Percentiles rank a stretch among this genome's conserved stretches.
Evolutionary conservation across 2,113 vertebrate species (phyloP).

Genomic region (Actenoides hombroni): DNA sequence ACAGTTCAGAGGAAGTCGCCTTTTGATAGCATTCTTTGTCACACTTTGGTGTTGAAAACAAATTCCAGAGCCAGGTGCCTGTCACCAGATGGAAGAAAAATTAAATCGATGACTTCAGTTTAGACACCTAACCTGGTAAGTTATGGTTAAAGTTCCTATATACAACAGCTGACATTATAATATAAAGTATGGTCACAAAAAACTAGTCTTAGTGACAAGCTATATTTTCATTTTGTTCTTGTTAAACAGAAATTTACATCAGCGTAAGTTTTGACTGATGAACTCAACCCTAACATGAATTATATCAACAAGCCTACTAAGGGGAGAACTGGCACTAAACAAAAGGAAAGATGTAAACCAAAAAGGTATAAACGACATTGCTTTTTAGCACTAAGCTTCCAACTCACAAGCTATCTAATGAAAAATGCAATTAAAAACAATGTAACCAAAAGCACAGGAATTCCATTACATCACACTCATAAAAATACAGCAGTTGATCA

Average conservation of each 20-base stretch:
- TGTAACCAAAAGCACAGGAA: conserved; percentile 49
- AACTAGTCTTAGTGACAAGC: neutral
- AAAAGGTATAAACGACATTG: conserved; percentile 41
- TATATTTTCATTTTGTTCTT: neutral
- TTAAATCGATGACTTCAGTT: neutral
- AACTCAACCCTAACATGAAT: neutral
- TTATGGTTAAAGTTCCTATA: neutral
- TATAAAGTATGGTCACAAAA: neutral
- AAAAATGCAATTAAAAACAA: conserved; percentile 56
- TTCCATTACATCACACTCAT: conserved; percentile 48
- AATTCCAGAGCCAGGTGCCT: conserved; percentile 25
- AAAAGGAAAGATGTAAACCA: conserved; percentile 15
- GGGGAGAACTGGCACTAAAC: neutral
- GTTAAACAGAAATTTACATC: conserved; percentile 46
- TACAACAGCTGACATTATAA: conserved; percentile 35
- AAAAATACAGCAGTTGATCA: conserved; percentile 56
- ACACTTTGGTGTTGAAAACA: conserved; percentile 9
- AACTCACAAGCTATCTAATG: conserved; percentile 49
- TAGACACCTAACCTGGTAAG: neutral
- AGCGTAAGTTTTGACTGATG: neutral
- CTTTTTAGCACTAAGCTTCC: conserved; percentile 44
- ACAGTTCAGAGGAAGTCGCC: neutral
- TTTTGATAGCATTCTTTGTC: neutral
- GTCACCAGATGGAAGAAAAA: conserved; percentile 14
- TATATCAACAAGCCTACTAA: neutral